Percentiles rank a stretch among this genome's conserved stretches.
phyloP scores from a whole-genome alignment of 2,888 invertebrate genomes.

The Sclerodermus sp. region DNA sequence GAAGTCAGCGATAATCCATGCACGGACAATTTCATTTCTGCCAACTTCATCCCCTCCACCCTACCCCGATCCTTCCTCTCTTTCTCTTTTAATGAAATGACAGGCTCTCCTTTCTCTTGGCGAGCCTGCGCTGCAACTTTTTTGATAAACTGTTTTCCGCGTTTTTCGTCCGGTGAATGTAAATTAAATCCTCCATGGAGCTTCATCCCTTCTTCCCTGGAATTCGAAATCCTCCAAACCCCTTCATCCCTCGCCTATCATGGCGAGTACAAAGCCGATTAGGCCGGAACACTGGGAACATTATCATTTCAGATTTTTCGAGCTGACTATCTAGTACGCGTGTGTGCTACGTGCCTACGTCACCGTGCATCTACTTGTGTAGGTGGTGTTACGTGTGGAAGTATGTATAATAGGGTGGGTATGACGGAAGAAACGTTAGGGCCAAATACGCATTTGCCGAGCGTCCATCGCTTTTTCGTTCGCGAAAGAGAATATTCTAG shows the following conservation, averaged over 20 bases:
- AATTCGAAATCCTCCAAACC: conserved; percentile 18
- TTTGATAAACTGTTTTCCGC: conserved; percentile 55
- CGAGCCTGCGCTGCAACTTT: conserved; percentile 46
- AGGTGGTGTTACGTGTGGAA: too few species aligned
- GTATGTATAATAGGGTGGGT: too few species aligned
- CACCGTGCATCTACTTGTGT: too few species aligned
- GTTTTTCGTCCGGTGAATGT: conserved; percentile 49
- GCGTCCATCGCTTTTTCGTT: too few species aligned
- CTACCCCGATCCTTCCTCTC: not conserved
- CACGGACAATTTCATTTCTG: conserved; percentile 46
- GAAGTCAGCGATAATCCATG: conserved; percentile 39
- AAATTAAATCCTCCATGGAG: conserved; percentile 48
- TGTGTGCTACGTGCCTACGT: too few species aligned
- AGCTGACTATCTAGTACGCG: too few species aligned
- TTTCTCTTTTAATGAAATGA: too few species aligned
- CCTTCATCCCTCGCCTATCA: conserved; percentile 23
- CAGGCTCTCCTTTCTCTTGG: conserved; percentile 5
- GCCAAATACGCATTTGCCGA: too few species aligned
- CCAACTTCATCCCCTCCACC: conserved; percentile 23
- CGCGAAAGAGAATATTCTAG: too few species aligned
- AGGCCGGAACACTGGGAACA: conserved; percentile 46
- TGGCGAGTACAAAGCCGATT: conserved; percentile 53
- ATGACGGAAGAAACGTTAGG: too few species aligned
- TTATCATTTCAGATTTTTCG: conserved; percentile 49
- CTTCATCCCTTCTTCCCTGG: conserved; percentile 7